Percentiles rank a stretch among this genome's conserved stretches.
phyloP scores from a whole-genome alignment of 92 coral and sea anemone genomes.

The Actinernus sp. region DNA sequence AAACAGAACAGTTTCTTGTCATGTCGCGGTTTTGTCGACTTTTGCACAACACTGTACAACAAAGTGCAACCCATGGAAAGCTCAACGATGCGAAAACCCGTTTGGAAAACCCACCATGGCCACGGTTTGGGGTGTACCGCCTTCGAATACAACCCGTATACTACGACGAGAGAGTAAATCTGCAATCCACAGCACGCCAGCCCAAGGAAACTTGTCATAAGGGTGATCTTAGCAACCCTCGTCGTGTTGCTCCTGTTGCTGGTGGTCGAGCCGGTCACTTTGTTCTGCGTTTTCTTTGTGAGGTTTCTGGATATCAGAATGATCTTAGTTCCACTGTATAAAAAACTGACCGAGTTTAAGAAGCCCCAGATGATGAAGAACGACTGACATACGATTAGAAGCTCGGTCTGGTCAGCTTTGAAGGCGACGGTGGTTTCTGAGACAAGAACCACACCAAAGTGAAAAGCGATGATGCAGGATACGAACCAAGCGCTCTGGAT shows the following conservation, averaged over 20 bases:
- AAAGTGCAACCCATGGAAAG: conserved; percentile 79
- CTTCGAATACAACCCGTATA: conserved; percentile 73
- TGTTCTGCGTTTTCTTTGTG: background rate
- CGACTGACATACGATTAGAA: conserved; percentile 61
- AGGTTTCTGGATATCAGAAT: conserved; percentile 2
- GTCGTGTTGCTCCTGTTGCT: background rate
- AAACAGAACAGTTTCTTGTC: too few relatives aligned
- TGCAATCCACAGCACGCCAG: conserved; percentile 70
- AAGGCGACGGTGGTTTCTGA: conserved; percentile 41
- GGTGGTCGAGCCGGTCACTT: background rate
- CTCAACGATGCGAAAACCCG: conserved; percentile 82
- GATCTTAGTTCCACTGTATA: conserved; percentile 78
- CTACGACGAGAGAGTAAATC: conserved; percentile 87
- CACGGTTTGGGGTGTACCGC: conserved; percentile 79
- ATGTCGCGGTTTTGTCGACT: too few relatives aligned
- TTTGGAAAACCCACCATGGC: conserved; percentile 94
- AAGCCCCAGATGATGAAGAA: conserved; percentile 79
- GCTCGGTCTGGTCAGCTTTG: conserved; percentile 18
- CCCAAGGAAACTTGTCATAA: conserved; percentile 73
- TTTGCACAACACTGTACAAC: conserved; percentile 85
- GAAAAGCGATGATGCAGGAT: conserved; percentile 45
- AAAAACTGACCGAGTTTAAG: conserved; percentile 58
- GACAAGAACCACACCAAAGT: conserved; percentile 54
- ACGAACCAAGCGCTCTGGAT: conserved; percentile 63
- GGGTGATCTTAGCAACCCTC: conserved; percentile 58